Evolutionary conservation across 2,888 invertebrate species (phyloP).

Genomic region (Patella ulyssiponensis): DNA sequence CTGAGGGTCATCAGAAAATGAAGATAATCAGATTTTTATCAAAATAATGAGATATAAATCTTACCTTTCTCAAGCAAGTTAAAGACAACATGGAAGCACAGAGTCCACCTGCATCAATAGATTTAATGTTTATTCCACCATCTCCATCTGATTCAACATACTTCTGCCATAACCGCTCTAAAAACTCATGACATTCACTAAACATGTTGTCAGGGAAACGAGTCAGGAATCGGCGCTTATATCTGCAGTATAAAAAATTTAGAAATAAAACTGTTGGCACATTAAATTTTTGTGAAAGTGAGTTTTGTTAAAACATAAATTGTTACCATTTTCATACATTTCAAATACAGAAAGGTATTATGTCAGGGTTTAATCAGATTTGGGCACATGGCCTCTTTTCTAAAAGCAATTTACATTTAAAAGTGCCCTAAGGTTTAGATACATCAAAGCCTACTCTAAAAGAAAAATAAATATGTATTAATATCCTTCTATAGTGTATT

Average conservation of each 20-base stretch:
- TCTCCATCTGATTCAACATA: constrained; percentile 20
- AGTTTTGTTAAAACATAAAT: too few species aligned
- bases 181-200: constrained; percentile 41
- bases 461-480: too few species aligned
- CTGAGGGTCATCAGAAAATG: background rate
- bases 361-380: too few species aligned
- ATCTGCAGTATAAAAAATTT: constrained; percentile 26
- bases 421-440: too few species aligned
- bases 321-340: too few species aligned
- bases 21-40: background rate
- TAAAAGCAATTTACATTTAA: background rate
- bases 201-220: constrained; percentile 47
- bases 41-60: background rate
- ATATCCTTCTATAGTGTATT: too few species aligned
- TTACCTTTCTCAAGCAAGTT: constrained; percentile 42
- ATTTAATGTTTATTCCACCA: constrained; percentile 31
- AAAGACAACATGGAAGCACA: constrained; percentile 44
- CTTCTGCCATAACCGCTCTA: constrained; percentile 29
- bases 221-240: constrained; percentile 47
- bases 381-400: background rate
- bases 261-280: too few species aligned
- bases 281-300: too few species aligned
- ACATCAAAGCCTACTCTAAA: too few species aligned
- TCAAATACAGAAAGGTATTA: too few species aligned
- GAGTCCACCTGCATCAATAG: constrained; percentile 38